A percentile compares a stretch with the other conserved stretches of the same genome.
Conservation (phyloP, 2,888 invertebrate species). For the Cerastoderma edule region DNA sequence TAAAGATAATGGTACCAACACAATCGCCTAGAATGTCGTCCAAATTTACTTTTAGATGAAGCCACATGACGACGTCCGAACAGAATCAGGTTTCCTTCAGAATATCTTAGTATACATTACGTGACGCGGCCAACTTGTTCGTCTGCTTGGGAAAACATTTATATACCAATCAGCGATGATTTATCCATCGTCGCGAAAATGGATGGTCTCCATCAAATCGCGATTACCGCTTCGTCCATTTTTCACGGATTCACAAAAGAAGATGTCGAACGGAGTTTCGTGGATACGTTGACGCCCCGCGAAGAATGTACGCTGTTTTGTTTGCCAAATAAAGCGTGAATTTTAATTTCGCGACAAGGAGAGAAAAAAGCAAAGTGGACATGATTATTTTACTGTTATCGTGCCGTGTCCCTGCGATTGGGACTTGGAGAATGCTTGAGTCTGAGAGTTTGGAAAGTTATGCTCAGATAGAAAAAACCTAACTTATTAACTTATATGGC, state of each 20-base stretch:
- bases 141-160: slow-evolving; percentile 44
- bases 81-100: too few relatives aligned
- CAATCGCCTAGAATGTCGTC: too few relatives aligned
- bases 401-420: slow-evolving; percentile 1
- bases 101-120: too few relatives aligned
- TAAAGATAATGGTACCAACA: too few relatives aligned
- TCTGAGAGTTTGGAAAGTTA: too few relatives aligned
- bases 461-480: too few relatives aligned
- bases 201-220: slow-evolving; percentile 31
- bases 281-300: slow-evolving; percentile 27
- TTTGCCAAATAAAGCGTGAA: slow-evolving; percentile 47
- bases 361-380: slow-evolving; percentile 36
- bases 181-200: slow-evolving; percentile 37
- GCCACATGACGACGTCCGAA: too few relatives aligned
- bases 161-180: slow-evolving; percentile 42
- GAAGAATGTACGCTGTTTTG: slow-evolving; percentile 40
- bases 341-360: slow-evolving; percentile 48
- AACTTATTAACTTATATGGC: too few relatives aligned
- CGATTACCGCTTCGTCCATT: slow-evolving; percentile 25
- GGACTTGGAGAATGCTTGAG: too few relatives aligned
- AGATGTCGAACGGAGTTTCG: slow-evolving; percentile 20
- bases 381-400: slow-evolving; percentile 41
- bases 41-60: too few relatives aligned
- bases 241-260: slow-evolving; percentile 25
- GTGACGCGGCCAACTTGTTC: too few relatives aligned